Evolutionary conservation across 2,888 invertebrate genomes (phyloP), one percentile per base, ranked within the genome.

Genomic region (Erebia palarica): DNA sequence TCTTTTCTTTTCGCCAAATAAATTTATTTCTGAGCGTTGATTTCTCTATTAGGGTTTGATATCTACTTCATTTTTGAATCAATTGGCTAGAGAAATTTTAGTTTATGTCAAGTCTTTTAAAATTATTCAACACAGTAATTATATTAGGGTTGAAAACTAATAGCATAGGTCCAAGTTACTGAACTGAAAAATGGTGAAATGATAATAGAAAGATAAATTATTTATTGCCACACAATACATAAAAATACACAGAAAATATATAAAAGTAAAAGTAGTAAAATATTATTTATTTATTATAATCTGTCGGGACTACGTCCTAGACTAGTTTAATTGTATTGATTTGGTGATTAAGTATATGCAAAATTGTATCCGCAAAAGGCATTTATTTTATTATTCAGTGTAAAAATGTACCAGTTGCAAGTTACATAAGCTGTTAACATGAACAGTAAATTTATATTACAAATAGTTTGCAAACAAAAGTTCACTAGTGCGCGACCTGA

Each of bases 381-480:
- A 18, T 10, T 16, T 55, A 16, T 53, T 55, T 55, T 55, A 14
- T 18, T 58, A 58, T 27, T 27, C 13, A 18, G 21, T 58, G 13
- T 27, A 7, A 58, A 58, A 27, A 14, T 13, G 13, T 36, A 51
- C 53, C 9, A 36, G n/a, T n/a, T 51, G 59, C 65, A 70, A 73
- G 69, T 57, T 65, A 63, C 68, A 63, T 65, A 63, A 75, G 70
- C 72, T 82, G 84, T 85, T 83, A 86, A 82, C 81, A 79, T 78
- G 78, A 78, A 80, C 82, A 78, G 86, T 86, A 90, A 90, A 90
- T 89, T 91, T 82, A 87, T 87, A 88, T 91, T 86, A 89, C 86
- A 86, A 87, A 91, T 91, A 92, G 91, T 91, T 91, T 82, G 86
- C 82, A 84, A 89, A 84, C 83, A 86, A 80, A 88, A 91, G 89